A percentile compares a stretch with the other conserved stretches of the same genome.
phyloP scores from a whole-genome alignment of 2,888 invertebrate species.

The Apotomis turbidana region DNA sequence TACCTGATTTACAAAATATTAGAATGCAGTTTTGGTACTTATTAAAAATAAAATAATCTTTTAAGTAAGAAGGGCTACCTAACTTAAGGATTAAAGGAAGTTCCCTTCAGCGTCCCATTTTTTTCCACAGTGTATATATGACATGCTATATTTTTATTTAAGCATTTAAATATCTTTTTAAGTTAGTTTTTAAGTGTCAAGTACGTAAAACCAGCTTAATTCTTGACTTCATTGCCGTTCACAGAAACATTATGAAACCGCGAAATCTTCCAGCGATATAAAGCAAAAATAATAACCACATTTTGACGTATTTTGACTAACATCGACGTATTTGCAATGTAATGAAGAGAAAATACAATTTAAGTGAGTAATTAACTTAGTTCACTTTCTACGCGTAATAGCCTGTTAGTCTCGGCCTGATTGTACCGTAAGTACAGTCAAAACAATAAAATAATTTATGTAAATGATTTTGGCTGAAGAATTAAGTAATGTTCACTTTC shows the following conservation, averaged over 20 bases:
- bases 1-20: no score
- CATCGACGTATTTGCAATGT: constrained; percentile 54
- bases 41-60: no score
- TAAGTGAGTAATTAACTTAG: constrained; percentile 51
- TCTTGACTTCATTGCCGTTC: no score
- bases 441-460: constrained; percentile 58
- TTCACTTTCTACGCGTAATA: constrained; percentile 65
- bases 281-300: constrained; percentile 1
- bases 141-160: no score
- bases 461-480: constrained; percentile 43
- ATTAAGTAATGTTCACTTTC: constrained; percentile 51
- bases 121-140: no score
- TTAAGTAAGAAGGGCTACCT: no score
- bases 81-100: no score
- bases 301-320: constrained; percentile 48
- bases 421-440: constrained; percentile 53
- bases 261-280: constrained; percentile 1
- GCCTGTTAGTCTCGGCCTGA: constrained; percentile 68
- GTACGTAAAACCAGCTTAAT: neutral
- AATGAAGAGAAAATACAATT: constrained; percentile 56
- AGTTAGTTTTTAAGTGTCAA: no score
- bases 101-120: no score
- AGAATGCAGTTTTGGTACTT: no score
- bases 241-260: neutral
- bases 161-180: no score